These are phyloP conservation scores for Amphiprion clarkii DNA, from an alignment of 2,797 vertebrate species.

Conservation along the genomic window DNA sequence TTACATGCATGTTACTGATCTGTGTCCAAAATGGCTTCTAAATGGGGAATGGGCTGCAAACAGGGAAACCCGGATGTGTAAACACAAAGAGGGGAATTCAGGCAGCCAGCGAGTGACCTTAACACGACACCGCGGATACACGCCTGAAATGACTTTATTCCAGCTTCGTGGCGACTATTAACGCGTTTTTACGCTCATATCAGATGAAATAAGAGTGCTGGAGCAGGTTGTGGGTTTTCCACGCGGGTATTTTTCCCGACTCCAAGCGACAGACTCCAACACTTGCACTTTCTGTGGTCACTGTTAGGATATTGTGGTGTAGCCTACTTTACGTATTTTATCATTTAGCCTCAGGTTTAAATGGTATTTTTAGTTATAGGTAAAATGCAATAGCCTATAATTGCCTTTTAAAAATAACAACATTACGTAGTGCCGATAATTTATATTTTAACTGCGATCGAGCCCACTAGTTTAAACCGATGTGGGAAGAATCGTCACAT, in stretches of 20 bases:
- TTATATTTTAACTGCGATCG: no score
- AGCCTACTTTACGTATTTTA: constrained; percentile 21
- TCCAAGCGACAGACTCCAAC: constrained; percentile 32
- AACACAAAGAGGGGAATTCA: constrained; percentile 89
- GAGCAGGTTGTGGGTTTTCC: constrained; percentile 17
- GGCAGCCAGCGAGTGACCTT: constrained; percentile 80
- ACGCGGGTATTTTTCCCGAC: constrained; percentile 32
- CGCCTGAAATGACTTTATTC: constrained; percentile 38
- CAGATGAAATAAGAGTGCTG: background rate
- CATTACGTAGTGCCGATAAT: no score
- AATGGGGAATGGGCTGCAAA: constrained; percentile 87
- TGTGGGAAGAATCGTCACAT: background rate
- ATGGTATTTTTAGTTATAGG: background rate
- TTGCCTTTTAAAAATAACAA: no score
- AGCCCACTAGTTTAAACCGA: background rate
- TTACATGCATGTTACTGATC: constrained; percentile 87
- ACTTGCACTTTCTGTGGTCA: constrained; percentile 66
- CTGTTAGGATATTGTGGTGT: constrained; percentile 32
- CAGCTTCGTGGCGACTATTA: background rate
- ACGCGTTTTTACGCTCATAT: background rate
- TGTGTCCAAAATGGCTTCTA: constrained; percentile 96
- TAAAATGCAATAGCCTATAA: background rate
- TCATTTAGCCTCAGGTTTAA: background rate
- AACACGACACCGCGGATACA: constrained; percentile 63
- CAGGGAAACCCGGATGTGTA: constrained; percentile 95